A percentile compares a stretch with the other conserved stretches of the same genome.
Evolutionary conservation across 2,113 vertebrate species (phyloP).

Genomic region (Pyxicephalus adspersus): DNA sequence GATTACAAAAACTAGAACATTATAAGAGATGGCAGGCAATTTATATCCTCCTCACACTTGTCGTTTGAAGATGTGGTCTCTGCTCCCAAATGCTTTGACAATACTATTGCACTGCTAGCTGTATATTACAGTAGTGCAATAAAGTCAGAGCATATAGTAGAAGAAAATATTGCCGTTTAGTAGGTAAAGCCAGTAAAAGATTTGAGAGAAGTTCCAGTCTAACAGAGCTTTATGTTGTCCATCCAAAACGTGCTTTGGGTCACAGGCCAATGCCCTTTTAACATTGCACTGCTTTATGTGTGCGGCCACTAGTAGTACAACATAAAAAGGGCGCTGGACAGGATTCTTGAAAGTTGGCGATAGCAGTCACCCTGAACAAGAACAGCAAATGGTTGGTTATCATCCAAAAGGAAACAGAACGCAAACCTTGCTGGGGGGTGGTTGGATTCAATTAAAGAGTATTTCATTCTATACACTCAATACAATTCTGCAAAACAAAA

Average conservation of each 20-base stretch:
- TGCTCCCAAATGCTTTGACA: conserved; percentile 97
- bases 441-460: no score
- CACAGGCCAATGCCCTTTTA: conserved; percentile 85
- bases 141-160: conserved; percentile 95
- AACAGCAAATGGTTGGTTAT: no score
- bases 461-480: no score
- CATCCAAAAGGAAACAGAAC: background rate
- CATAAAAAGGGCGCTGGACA: conserved; percentile 83
- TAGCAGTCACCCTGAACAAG: no score
- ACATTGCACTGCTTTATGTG: conserved; percentile 83
- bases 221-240: conserved; percentile 1
- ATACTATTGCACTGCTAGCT: conserved; percentile 99
- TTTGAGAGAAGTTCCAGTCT: background rate
- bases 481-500: no score
- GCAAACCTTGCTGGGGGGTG: no score
- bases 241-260: conserved; percentile 59
- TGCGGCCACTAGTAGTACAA: conserved; percentile 78
- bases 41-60: conserved; percentile 28
- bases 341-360: conserved; percentile 48
- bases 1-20: background rate
- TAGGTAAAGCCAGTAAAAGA: conserved; percentile 29
- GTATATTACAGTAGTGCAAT: conserved; percentile 98
- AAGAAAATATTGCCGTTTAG: conserved; percentile 67
- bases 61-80: conserved; percentile 61
- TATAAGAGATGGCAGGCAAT: conserved; percentile 12